Evolutionary conservation across 2,888 invertebrate genomes (phyloP), one percentile per base, ranked within the genome.

Genomic region (Tetanocera ferruginea): DNA sequence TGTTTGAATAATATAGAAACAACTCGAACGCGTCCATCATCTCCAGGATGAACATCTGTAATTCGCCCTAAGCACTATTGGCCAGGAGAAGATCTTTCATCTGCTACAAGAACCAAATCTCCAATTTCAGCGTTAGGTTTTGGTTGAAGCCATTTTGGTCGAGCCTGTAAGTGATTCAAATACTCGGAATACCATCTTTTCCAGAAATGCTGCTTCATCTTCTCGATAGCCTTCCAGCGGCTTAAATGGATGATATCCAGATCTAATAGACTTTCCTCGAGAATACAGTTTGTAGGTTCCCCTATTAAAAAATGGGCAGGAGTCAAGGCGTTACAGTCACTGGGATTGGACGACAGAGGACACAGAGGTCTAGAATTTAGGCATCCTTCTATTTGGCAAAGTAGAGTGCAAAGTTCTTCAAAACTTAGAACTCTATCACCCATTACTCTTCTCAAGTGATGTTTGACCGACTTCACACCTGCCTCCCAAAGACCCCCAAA

Each of bases 191-290:
- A 23, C 77, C 82, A 80, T 4, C 78, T 71, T 11, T 74, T 70
- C 81, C 81, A 81, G 51, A 80, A 80, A 23, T 78, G 72, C 49
- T 82, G 76, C 19, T 82, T 79, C 3, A 79, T 31, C 19, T 49
- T 60, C 8, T 78, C 77, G 19, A 81, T 75, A 3, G 11, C 11
- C 64, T 79, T 79, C 79, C 79, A 80, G 3, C 78, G 51, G 0
- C 14, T 25, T 0, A 82, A 4, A 3, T 66, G 55, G 17, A 78
- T 57, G 9, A 78, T 67, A 19, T 76, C 77, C 19, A 0, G 3
- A 4, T 78, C 73, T 5, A 78, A 43, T 19, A 80, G 25, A 31
- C 8, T 43, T 57, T 73, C 76, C 19, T 80, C 79, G 19, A 17
- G 71, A 5, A 79, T 6, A 49, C 70, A 78, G 4, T 52, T 76